Evolutionary conservation across 2,797 vertebrate genomes (phyloP).

Genomic region (Dromococcyx pavoninus): DNA sequence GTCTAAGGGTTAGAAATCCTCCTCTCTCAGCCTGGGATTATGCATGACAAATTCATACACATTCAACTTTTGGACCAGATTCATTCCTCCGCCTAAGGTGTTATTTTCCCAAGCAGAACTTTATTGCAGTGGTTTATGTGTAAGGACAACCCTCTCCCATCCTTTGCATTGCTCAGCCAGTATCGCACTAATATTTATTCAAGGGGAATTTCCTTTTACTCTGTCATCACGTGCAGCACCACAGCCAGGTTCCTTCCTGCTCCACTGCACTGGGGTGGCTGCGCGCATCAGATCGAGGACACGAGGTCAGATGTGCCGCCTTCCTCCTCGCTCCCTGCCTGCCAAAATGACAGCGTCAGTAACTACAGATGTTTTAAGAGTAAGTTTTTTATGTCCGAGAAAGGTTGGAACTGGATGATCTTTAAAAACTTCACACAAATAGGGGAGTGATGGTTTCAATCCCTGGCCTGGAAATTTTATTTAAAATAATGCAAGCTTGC

Average conservation of each 20-base stretch:
- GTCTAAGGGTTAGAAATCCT: neutral
- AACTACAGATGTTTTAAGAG: too few relatives aligned
- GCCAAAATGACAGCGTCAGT: rapidly evolving
- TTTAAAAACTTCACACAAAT: neutral
- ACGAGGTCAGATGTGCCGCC: rapidly evolving
- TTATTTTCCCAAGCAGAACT: neutral
- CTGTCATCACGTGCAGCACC: neutral
- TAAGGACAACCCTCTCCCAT: neutral
- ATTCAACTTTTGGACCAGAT: neutral
- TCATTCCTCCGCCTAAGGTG: neutral
- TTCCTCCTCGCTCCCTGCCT: neutral
- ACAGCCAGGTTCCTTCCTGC: neutral
- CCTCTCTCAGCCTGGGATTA: neutral
- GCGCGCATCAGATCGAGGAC: neutral
- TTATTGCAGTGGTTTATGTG: rapidly evolving
- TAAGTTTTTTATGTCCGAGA: neutral
- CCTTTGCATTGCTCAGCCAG: neutral
- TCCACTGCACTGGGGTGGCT: neutral
- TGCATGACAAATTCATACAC: neutral
- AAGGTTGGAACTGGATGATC: neutral
- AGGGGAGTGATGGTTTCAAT: neutral
- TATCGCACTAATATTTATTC: neutral
- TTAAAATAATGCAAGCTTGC: neutral
- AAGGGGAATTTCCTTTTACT: neutral
- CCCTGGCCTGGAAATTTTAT: too few relatives aligned